phyloP scores from a whole-genome alignment of 2,113 vertebrate species.

The Tauraco erythrolophus region DNA sequence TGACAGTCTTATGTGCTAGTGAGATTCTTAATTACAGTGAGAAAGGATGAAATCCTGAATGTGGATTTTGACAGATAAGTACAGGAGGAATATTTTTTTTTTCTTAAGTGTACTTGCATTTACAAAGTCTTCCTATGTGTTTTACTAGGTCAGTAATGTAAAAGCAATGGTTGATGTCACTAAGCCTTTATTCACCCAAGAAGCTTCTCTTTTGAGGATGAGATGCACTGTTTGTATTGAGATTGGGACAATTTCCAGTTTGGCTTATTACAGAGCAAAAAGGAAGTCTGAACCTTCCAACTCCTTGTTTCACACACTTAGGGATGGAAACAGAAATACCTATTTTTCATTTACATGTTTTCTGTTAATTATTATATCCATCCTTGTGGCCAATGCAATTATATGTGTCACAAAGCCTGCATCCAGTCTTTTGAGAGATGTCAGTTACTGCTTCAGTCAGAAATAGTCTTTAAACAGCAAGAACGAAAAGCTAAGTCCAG shows the following conservation, averaged over 20 bases:
- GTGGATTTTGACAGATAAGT: neutral
- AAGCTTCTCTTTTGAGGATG: neutral
- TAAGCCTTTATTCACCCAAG: neutral
- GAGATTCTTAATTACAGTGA: neutral
- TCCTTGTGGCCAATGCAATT: neutral
- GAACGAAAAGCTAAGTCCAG: neutral
- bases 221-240: neutral
- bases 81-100: neutral
- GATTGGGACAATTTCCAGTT: neutral
- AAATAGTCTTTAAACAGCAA: neutral
- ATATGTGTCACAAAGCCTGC: neutral
- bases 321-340: neutral
- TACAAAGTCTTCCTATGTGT: neutral
- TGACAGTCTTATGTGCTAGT: neutral
- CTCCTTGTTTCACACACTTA: neutral
- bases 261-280: neutral
- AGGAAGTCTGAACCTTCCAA: neutral
- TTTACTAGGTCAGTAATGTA: neutral
- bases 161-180: neutral
- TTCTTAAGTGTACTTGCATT: neutral
- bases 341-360: conserved; percentile 16
- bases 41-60: neutral
- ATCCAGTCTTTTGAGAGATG: neutral
- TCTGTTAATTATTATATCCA: neutral
- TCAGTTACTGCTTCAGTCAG: neutral